Percentiles rank a stretch among this genome's conserved stretches.
Conservation (phyloP, 1,140 invertebrate species). For the Ceratina japonica region DNA sequence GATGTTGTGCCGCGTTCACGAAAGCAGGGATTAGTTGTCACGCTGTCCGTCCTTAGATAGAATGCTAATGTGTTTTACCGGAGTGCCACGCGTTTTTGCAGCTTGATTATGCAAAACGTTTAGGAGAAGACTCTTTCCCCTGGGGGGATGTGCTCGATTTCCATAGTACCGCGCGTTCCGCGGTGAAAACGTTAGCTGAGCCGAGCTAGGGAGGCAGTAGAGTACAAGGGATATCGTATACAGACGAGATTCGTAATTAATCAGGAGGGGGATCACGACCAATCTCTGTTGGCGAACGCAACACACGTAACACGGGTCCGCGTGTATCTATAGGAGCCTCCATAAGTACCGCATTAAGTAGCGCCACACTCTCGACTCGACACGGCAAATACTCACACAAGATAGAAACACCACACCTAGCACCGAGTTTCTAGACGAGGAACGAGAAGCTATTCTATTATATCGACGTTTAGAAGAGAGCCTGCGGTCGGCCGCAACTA, state of each 20-base stretch:
- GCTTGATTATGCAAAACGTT: too few species aligned
- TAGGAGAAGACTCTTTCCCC: too few species aligned
- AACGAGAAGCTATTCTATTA: slow-evolving; percentile 35
- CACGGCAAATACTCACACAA: slow-evolving; percentile 73
- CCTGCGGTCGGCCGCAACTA: slow-evolving; percentile 9
- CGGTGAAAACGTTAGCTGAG: too few species aligned
- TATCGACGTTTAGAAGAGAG: slow-evolving; percentile 13
- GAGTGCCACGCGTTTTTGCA: too few species aligned
- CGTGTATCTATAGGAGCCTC: slow-evolving; percentile 73
- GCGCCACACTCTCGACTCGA: slow-evolving; percentile 72
- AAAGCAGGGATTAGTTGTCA: slow-evolving; percentile 11
- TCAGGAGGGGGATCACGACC: not conserved
- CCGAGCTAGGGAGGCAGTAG: too few species aligned
- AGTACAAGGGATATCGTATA: too few species aligned
- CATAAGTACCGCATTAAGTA: slow-evolving; percentile 72
- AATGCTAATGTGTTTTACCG: too few species aligned
- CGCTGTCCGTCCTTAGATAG: not conserved
- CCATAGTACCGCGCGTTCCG: too few species aligned
- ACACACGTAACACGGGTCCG: slow-evolving; percentile 15
- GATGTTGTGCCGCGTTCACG: slow-evolving; percentile 18
- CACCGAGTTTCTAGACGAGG: slow-evolving; percentile 62
- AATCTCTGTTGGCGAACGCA: slow-evolving; percentile 19
- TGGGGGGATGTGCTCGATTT: too few species aligned
- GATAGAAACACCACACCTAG: slow-evolving; percentile 79
- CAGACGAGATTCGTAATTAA: too few species aligned